Evolutionary conservation across 2,113 vertebrate genomes (phyloP).

Genomic region (Mugil cephalus): DNA sequence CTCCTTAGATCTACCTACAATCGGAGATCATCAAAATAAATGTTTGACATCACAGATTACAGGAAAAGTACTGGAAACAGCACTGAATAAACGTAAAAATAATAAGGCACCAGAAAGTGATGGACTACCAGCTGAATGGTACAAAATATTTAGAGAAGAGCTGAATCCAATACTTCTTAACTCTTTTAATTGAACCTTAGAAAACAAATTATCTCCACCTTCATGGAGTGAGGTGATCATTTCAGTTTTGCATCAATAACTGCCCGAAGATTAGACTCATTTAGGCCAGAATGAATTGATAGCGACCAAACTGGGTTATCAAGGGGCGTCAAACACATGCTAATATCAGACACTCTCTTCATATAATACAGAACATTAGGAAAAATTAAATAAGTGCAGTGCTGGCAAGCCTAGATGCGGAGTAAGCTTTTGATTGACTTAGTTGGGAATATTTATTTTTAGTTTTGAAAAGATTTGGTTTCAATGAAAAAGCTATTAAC

Average conservation of each 20-base stretch:
- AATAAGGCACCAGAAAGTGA: too few species aligned
- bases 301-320: background rate
- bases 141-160: too few species aligned
- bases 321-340: background rate
- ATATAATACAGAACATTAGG: background rate
- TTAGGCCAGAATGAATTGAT: background rate
- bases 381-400: background rate
- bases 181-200: too few species aligned
- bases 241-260: background rate
- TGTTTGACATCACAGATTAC: too few species aligned
- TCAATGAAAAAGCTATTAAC: background rate
- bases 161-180: too few species aligned
- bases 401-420: background rate
- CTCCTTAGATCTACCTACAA: too few species aligned
- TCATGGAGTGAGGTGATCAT: background rate
- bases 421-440: background rate
- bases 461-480: background rate
- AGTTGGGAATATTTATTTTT: background rate
- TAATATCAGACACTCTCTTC: background rate
- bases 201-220: background rate
- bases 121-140: too few species aligned
- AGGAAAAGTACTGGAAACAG: too few species aligned
- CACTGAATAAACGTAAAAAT: too few species aligned
- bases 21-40: too few species aligned
- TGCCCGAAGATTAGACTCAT: background rate